Conservation (phyloP, 1,140 invertebrate genomes). For the Acyrthosiphon pisum region DNA sequence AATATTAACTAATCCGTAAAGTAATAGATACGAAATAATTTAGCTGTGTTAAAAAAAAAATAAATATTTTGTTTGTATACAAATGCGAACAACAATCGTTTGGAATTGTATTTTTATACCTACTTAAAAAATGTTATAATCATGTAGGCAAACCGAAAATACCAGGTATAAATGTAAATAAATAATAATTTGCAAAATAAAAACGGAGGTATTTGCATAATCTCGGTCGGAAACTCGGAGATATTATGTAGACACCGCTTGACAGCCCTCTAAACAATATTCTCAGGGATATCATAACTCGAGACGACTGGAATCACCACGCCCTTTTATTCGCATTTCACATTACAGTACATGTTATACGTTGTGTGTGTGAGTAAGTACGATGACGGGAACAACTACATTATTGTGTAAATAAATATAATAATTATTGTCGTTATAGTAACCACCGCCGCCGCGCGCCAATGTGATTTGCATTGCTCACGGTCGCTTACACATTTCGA, state of each 20-base stretch:
- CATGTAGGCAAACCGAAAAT: neutral
- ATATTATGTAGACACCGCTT: neutral
- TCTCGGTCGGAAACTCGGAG: neutral
- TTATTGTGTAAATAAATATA: neutral
- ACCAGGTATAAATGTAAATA: slow-evolving; percentile 16
- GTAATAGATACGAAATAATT: neutral
- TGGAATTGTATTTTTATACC: neutral
- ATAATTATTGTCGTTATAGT: neutral
- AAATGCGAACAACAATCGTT: slow-evolving; percentile 14
- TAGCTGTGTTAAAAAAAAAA: neutral
- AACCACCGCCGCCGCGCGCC: neutral
- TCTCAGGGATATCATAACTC: slow-evolving; percentile 36
- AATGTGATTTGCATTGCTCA: neutral
- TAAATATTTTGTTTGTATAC: neutral
- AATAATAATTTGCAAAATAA: slow-evolving; percentile 22
- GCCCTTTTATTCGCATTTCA: neutral
- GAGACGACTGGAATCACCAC: slow-evolving; percentile 8
- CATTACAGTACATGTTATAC: neutral
- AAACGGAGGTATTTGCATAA: neutral
- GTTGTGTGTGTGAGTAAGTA: neutral
- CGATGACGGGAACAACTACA: neutral
- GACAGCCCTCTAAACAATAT: neutral
- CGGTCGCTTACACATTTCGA: neutral
- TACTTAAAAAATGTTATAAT: neutral
- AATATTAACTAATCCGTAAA: neutral